These are phyloP conservation scores for Tinea trinotella DNA, from an alignment of 2,888 invertebrate genomes.

Conservation along the genomic window DNA sequence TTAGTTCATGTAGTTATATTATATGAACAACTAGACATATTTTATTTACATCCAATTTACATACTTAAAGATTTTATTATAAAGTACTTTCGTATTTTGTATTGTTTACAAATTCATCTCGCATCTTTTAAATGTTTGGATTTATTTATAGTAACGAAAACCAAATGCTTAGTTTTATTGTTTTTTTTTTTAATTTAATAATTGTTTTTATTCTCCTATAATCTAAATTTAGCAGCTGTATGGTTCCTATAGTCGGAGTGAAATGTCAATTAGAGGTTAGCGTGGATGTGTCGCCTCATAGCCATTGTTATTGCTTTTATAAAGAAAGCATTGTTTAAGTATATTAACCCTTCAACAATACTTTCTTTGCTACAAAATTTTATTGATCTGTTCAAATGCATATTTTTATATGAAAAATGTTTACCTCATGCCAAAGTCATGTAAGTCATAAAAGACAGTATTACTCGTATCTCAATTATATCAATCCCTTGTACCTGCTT, in stretches of 20 bases:
- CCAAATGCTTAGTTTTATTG: slow-evolving; percentile 68
- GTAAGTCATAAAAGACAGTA: background rate
- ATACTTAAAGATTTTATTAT: slow-evolving; percentile 36
- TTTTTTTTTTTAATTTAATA: slow-evolving; percentile 27
- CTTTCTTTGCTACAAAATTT: background rate
- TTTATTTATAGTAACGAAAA: slow-evolving; percentile 69
- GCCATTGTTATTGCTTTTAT: background rate
- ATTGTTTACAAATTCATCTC: slow-evolving; percentile 39
- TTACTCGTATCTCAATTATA: no score
- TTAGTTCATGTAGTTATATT: slow-evolving; percentile 62
- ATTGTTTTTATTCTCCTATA: no score
- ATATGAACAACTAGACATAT: slow-evolving; percentile 12
- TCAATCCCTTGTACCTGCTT: background rate
- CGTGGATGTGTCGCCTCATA: slow-evolving; percentile 64
- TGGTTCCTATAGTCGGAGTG: slow-evolving; percentile 71
- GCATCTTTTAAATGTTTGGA: slow-evolving; percentile 62
- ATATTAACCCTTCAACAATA: background rate
- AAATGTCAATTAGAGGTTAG: slow-evolving; percentile 73
- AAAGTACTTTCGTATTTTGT: slow-evolving; percentile 51
- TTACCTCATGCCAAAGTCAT: background rate
- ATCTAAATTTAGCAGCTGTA: slow-evolving; percentile 72
- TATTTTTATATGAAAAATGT: background rate
- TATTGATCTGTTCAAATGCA: background rate
- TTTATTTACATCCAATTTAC: background rate
- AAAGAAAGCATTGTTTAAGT: background rate